A percentile compares a stretch with the other conserved stretches of the same genome.
Evolutionary conservation across 2,797 vertebrate genomes (phyloP).

Genomic region (Parauchenoglanis punctatus): DNA sequence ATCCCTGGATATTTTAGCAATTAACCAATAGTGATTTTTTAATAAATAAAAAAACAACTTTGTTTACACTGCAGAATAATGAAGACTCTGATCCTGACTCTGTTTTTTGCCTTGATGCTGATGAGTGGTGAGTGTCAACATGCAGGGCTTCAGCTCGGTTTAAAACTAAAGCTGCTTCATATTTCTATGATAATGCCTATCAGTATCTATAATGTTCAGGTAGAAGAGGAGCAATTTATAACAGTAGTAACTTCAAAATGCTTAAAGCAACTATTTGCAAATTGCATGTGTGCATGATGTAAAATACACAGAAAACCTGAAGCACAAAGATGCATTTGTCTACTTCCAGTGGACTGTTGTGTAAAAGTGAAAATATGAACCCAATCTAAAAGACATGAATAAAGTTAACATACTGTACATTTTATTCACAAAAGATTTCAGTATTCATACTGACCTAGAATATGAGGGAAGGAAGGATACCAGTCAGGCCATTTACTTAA

Average conservation of each 20-base stretch:
- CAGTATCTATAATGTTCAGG: neutral
- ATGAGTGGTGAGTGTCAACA: conserved; percentile 11
- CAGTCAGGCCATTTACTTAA: neutral
- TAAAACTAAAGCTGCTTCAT: neutral
- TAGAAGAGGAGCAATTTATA: neutral
- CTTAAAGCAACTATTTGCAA: too few species aligned
- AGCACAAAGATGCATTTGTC: neutral
- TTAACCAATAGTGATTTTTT: neutral
- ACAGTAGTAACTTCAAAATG: too few species aligned
- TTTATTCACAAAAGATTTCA: too few species aligned
- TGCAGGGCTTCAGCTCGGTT: neutral
- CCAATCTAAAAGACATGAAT: too few species aligned
- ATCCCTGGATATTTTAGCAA: neutral
- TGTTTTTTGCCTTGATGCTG: neutral
- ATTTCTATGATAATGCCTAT: neutral
- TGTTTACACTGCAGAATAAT: neutral
- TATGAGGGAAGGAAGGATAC: neutral
- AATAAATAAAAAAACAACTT: too few species aligned
- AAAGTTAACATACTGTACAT: too few species aligned
- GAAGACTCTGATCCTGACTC: conserved; percentile 11
- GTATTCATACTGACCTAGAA: neutral
- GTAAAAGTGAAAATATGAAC: too few species aligned
- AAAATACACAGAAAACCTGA: too few species aligned
- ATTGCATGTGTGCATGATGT: too few species aligned
- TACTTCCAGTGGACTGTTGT: neutral